Conservation (phyloP, 2,797 vertebrate genomes). For the Bryconaethiops microstoma region DNA sequence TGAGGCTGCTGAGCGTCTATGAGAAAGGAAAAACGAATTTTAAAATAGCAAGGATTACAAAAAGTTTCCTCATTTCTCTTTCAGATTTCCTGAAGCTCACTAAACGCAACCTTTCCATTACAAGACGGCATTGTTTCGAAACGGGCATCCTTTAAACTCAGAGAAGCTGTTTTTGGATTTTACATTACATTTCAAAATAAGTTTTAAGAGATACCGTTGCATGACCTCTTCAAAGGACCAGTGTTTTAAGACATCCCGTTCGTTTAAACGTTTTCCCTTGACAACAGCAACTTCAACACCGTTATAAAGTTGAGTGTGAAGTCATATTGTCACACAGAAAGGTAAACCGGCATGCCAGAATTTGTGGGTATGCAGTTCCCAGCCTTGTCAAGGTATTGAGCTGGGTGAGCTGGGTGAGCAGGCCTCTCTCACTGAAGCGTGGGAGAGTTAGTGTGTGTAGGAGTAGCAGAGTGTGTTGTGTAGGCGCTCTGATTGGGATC, state of each 20-base stretch:
- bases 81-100: slow-evolving; percentile 11
- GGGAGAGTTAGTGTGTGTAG: not conserved
- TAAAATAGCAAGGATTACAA: slow-evolving; percentile 35
- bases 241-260: not conserved
- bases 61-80: slow-evolving; percentile 49
- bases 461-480: not conserved
- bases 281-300: not conserved
- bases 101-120: slow-evolving; percentile 38
- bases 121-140: slow-evolving; percentile 18
- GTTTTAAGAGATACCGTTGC: not conserved
- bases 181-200: not conserved
- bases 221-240: not conserved
- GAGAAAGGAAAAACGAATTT: slow-evolving; percentile 12
- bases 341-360: not conserved
- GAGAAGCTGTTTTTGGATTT: not conserved
- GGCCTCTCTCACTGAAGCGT: not conserved
- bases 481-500: slow-evolving; percentile 4
- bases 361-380: not conserved
- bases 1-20: not conserved
- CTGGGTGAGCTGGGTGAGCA: not conserved
- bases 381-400: not conserved
- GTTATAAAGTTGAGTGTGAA: not conserved
- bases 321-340: not conserved
- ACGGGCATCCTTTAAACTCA: not conserved
- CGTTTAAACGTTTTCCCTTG: no score